A percentile compares a stretch with the other conserved stretches of the same genome.
Evolutionary conservation across 2,888 invertebrate genomes (phyloP).

Genomic region (Terebella lapidaria): DNA sequence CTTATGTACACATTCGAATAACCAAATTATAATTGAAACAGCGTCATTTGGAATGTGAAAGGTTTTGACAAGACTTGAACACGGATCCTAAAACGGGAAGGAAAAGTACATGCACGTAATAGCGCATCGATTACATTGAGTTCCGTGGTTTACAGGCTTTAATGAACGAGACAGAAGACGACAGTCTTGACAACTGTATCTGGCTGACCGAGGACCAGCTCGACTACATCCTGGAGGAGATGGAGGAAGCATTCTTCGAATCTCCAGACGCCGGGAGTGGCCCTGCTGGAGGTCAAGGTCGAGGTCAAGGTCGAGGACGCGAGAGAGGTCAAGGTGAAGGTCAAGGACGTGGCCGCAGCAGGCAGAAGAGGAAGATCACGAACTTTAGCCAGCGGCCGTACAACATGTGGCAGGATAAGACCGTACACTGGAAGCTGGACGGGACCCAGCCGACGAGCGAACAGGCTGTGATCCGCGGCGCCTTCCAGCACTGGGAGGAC

Average conservation of each 20-base stretch:
- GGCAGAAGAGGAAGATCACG: slow-evolving; percentile 1
- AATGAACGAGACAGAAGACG: not conserved
- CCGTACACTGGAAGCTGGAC: slow-evolving; percentile 20
- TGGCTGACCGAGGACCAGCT: slow-evolving; percentile 18
- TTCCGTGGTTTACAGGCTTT: not conserved
- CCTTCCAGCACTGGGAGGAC: slow-evolving; percentile 17
- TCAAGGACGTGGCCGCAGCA: not conserved
- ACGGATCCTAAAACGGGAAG: too few relatives aligned
- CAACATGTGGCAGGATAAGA: slow-evolving; percentile 8
- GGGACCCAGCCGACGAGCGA: too few relatives aligned
- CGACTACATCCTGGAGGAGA: slow-evolving; percentile 3
- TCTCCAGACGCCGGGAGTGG: not conserved
- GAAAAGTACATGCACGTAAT: too few relatives aligned
- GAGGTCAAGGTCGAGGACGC: not conserved
- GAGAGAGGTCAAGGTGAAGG: not conserved
- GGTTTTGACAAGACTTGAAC: too few relatives aligned
- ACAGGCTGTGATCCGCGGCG: slow-evolving; percentile 11
- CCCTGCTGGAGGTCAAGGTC: not conserved
- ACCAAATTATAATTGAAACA: too few relatives aligned
- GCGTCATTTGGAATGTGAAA: too few relatives aligned
- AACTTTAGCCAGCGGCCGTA: not conserved
- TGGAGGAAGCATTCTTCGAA: not conserved
- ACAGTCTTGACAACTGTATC: slow-evolving; percentile 8
- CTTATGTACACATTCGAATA: too few relatives aligned
- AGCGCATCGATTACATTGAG: too few relatives aligned